Conservation (phyloP, 2,797 vertebrate species). For the Enteromius thamalakanensis region DNA sequence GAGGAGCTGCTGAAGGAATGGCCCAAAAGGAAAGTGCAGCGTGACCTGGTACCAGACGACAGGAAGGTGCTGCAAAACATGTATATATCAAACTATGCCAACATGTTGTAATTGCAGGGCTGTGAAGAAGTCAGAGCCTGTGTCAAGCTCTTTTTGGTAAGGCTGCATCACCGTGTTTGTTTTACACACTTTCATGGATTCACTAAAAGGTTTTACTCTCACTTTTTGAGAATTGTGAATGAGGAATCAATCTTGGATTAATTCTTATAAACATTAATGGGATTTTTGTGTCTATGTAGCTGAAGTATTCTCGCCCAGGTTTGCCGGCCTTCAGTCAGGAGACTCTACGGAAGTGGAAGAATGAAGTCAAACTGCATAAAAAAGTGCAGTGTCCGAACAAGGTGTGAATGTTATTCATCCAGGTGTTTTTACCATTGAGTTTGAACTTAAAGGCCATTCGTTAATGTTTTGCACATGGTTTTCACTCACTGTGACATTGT, state of each 20-base stretch:
- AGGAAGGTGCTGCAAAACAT: slow-evolving; percentile 78
- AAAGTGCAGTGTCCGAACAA: slow-evolving; percentile 93
- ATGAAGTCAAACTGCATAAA: slow-evolving; percentile 90
- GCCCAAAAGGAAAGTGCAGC: slow-evolving; percentile 93
- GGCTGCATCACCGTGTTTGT: background rate
- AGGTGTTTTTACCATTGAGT: background rate
- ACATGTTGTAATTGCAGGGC: slow-evolving; percentile 12
- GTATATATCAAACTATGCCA: background rate
- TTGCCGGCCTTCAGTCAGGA: slow-evolving; percentile 93
- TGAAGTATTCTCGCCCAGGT: slow-evolving; percentile 92
- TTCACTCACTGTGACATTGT: background rate
- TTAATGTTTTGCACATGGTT: background rate
- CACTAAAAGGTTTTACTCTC: background rate
- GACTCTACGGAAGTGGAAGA: slow-evolving; percentile 92
- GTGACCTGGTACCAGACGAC: slow-evolving; percentile 92
- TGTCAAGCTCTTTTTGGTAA: slow-evolving; percentile 6
- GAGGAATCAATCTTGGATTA: background rate
- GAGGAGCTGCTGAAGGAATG: slow-evolving; percentile 92
- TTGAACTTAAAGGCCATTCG: background rate
- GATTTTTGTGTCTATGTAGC: slow-evolving; percentile 66
- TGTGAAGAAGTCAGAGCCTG: slow-evolving; percentile 10
- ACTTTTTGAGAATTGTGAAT: background rate
- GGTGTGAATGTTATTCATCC: slow-evolving; percentile 70
- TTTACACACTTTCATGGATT: background rate
- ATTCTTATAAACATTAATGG: background rate